phyloP scores from a whole-genome alignment of 1,140 invertebrate species.

The Drosophila arizonae region DNA sequence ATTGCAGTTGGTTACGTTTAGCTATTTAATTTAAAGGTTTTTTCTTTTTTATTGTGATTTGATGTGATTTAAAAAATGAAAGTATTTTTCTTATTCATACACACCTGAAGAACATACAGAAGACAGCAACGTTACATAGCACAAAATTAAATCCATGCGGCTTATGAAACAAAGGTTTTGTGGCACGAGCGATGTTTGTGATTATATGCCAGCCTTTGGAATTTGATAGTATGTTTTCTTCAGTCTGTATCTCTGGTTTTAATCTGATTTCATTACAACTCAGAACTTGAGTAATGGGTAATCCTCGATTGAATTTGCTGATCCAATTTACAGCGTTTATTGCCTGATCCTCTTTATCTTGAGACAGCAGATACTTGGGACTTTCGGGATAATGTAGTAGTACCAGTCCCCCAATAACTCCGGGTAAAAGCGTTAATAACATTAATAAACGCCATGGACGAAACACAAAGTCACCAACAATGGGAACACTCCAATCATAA shows the following conservation, averaged over 20 bases:
- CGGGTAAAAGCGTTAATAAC: conserved; percentile 83
- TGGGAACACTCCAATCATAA: conserved; percentile 54
- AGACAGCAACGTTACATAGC: conserved; percentile 66
- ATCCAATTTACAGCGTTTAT: conserved; percentile 84
- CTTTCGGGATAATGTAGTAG: conserved; percentile 87
- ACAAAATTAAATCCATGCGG: conserved; percentile 76
- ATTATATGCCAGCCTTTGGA: conserved; percentile 63
- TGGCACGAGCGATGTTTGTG: conserved; percentile 68
- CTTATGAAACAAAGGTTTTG: conserved; percentile 74
- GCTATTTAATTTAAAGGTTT: too few relatives aligned
- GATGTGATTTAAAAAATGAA: too few relatives aligned
- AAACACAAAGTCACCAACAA: conserved; percentile 68
- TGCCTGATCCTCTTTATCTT: conserved; percentile 83
- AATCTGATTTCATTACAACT: conserved; percentile 49
- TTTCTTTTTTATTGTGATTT: too few relatives aligned
- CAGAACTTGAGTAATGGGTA: conserved; percentile 50
- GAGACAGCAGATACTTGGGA: conserved; percentile 85
- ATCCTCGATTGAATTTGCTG: conserved; percentile 84
- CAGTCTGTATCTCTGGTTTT: conserved; percentile 52
- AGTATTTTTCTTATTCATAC: background rate
- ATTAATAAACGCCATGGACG: conserved; percentile 87
- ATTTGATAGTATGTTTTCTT: conserved; percentile 50
- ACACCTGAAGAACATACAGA: conserved; percentile 80
- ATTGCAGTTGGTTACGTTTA: too few relatives aligned
- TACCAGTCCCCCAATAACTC: conserved; percentile 84